Evolutionary conservation across 2,113 vertebrate genomes (phyloP).

Genomic region (Apteryx owenii): DNA sequence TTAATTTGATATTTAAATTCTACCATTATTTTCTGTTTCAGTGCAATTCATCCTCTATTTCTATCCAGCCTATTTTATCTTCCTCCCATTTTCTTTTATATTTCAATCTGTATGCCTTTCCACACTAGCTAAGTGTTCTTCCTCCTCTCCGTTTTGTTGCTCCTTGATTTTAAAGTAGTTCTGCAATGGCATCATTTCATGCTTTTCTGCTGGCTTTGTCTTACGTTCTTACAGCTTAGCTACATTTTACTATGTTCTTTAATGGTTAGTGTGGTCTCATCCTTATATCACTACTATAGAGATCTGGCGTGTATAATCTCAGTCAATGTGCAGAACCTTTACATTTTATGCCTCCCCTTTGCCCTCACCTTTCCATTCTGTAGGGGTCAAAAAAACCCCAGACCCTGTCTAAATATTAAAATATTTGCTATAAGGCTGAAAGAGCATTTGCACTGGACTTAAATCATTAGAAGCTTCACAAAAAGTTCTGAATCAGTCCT

Average conservation of each 20-base stretch:
- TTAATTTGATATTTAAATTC: not conserved
- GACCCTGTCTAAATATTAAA: not conserved
- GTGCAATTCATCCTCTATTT: not conserved
- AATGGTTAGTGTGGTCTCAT: not conserved
- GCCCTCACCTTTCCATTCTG: not conserved
- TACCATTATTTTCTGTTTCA: not conserved
- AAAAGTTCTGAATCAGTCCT: not conserved
- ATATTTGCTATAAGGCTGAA: not conserved
- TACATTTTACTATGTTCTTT: not conserved
- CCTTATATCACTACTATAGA: not conserved
- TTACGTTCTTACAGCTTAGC: not conserved
- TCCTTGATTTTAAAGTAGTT: not conserved
- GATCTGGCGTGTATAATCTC: not conserved
- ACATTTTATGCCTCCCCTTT: fast-evolving
- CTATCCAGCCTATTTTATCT: not conserved
- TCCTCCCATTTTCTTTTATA: not conserved
- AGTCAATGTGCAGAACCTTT: not conserved
- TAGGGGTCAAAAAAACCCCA: not conserved
- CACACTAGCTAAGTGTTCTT: not conserved
- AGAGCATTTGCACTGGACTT: not conserved
- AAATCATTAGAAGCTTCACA: not conserved
- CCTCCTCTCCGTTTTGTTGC: not conserved
- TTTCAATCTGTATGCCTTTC: not conserved
- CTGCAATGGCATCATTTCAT: not conserved
- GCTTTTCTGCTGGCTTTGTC: not conserved